phyloP scores from a whole-genome alignment of 2,888 invertebrate genomes.

The Hyles lineata region DNA sequence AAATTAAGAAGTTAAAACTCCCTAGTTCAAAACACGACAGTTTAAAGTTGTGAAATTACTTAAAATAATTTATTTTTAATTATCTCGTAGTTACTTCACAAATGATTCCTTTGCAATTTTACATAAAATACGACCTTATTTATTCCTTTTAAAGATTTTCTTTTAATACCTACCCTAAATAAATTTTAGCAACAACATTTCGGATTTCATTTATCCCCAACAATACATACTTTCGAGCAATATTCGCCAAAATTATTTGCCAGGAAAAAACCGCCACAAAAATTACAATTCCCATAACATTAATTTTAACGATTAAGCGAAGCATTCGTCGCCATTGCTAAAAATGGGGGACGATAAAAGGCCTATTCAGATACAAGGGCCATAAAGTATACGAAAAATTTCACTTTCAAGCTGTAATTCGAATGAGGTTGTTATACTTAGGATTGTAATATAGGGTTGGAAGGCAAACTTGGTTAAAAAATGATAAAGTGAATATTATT shows the following conservation, averaged over 20 bases:
- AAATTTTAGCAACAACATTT: background rate
- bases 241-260: slow-evolving; percentile 17
- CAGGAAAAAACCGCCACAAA: slow-evolving; percentile 26
- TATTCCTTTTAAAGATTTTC: background rate
- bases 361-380: slow-evolving; percentile 69
- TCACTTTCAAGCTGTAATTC: slow-evolving; percentile 66
- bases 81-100: too few relatives aligned
- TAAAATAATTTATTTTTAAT: too few relatives aligned
- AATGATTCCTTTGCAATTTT: too few relatives aligned
- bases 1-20: too few relatives aligned
- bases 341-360: slow-evolving; percentile 53
- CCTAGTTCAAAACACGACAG: too few relatives aligned
- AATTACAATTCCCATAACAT: slow-evolving; percentile 64
- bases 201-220: slow-evolving; percentile 4
- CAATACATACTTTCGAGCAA: background rate
- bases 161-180: background rate
- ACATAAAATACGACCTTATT: too few relatives aligned
- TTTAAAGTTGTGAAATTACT: too few relatives aligned
- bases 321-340: slow-evolving; percentile 61
- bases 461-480: background rate
- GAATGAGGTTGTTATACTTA: slow-evolving; percentile 70
- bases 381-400: slow-evolving; percentile 72
- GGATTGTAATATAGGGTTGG: slow-evolving; percentile 63
- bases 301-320: slow-evolving; percentile 78
- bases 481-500: too few relatives aligned